phyloP scores from a whole-genome alignment of 2,113 vertebrate species.

The Verasper variegatus region DNA sequence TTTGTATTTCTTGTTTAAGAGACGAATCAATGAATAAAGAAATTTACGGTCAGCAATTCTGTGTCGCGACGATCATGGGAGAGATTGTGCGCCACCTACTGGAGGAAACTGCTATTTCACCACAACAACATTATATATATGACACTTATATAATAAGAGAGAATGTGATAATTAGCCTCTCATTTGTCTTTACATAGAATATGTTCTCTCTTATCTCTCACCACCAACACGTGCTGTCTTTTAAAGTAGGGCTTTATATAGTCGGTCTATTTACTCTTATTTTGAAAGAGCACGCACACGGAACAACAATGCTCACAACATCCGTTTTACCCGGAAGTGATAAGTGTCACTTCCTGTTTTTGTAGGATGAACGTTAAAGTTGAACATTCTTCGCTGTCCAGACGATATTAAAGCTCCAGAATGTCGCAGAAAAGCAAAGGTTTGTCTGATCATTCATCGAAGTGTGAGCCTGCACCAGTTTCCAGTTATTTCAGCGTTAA shows the following conservation, averaged over 20 bases:
- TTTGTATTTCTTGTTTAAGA: too few relatives aligned
- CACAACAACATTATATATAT: not conserved
- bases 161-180: too few relatives aligned
- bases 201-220: not conserved
- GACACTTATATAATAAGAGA: not conserved
- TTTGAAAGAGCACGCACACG: conserved; percentile 21
- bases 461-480: fast-evolving
- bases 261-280: not conserved
- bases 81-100: not conserved
- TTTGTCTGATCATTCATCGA: not conserved
- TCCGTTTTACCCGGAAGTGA: conserved; percentile 55
- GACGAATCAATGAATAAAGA: too few relatives aligned
- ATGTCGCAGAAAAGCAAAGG: conserved; percentile 58
- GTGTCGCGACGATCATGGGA: too few relatives aligned
- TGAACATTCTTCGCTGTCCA: not conserved
- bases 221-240: not conserved
- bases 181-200: not conserved
- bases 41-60: too few relatives aligned
- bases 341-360: fast-evolving
- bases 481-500: not conserved
- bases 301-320: conserved; percentile 14
- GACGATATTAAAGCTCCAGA: not conserved
- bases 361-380: not conserved
- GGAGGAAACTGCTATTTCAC: not conserved
- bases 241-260: too few relatives aligned